Evolutionary conservation across 2,888 invertebrate species (phyloP), one percentile per base, ranked within the genome.

Genomic region (Scelioninae gen. 1): DNA sequence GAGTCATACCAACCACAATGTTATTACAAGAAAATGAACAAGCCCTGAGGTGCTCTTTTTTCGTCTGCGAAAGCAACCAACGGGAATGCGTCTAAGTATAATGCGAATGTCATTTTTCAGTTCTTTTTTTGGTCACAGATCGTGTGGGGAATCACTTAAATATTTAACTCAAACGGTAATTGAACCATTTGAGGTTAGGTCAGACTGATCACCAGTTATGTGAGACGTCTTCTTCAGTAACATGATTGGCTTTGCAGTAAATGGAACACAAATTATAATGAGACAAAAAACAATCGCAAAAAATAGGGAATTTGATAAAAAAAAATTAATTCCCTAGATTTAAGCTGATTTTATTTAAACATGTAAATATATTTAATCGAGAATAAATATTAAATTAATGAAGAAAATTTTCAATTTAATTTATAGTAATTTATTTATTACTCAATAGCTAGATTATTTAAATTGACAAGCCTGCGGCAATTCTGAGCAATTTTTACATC

Each of bases 1-100:
- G 74, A 72, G 74, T 63, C 55, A 66, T 80, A 80, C 47, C 55
- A 38, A 56, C 80, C 72, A 75, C 80, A 80, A 80, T 75, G 74
- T 80, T 74, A 81, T 81, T 75, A 69, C 56, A 75, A 56, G 56
- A 58, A 68, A 74, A 80, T 55, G 55, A 40, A 49, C 16, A 29
- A 49, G 76, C 32, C 51, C n/a, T 58, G 13, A 66, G 66, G 45
- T 47, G 45, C 7, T 8, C 40, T 55, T 32, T 55, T 15, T 58
- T 23, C 23, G 23, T n/a, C 31, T 16, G 16, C 38, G 40, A 43
- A 16, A 5, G 32, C 58, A 15, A 32, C 49, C 58, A 65, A 53
- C 40, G 68, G 16, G 53, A 62, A 45, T 65, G 43, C 60, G 55
- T 62, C 15, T 29, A 29, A 47, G 45, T 68, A 49, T 80, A 62